phyloP scores from a whole-genome alignment of 2,113 vertebrate genomes.

The Machaerirhynchus nigripectus region DNA sequence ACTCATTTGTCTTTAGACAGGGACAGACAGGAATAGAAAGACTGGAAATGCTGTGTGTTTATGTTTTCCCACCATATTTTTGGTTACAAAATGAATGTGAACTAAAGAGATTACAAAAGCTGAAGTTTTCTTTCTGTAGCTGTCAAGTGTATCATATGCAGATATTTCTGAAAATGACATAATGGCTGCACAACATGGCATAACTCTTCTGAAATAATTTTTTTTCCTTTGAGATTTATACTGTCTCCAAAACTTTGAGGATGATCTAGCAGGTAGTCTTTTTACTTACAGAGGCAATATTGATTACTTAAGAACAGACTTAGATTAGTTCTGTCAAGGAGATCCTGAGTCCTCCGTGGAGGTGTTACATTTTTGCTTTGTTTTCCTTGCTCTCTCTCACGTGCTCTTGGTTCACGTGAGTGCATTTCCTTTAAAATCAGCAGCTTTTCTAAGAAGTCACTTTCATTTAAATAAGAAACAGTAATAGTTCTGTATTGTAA shows the following conservation, averaged over 20 bases:
- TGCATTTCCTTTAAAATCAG: background rate
- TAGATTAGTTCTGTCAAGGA: background rate
- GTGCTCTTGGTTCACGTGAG: background rate
- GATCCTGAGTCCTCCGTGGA: background rate
- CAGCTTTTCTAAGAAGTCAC: background rate
- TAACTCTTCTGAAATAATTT: background rate
- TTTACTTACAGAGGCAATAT: background rate
- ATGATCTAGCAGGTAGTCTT: background rate
- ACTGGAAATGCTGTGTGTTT: background rate
- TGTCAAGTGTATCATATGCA: background rate
- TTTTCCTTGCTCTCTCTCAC: background rate
- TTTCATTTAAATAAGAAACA: background rate
- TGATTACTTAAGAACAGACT: background rate
- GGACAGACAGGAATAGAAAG: background rate
- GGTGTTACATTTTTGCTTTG: background rate
- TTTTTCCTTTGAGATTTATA: background rate
- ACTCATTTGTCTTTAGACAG: background rate
- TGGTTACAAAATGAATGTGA: background rate
- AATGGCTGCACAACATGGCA: background rate
- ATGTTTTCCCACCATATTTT: background rate
- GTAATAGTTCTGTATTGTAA: background rate
- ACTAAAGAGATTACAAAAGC: background rate
- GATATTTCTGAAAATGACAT: background rate
- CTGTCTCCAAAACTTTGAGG: background rate
- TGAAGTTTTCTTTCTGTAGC: background rate